Percentiles rank a stretch among this genome's conserved stretches.
Conservation (phyloP, 2,888 invertebrate genomes). For the Melanostoma mellinum region DNA sequence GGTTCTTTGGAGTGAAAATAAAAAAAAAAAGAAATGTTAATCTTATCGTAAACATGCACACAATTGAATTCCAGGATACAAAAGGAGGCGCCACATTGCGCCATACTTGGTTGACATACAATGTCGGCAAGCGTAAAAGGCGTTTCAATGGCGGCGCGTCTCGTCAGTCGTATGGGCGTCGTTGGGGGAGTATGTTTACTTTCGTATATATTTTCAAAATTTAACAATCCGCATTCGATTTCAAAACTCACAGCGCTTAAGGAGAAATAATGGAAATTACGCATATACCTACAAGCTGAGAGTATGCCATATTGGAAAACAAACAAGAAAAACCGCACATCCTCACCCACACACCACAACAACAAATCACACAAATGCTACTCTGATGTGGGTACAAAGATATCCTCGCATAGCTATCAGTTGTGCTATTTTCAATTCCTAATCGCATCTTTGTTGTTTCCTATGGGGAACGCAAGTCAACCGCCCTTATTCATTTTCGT, state of each 20-base stretch:
- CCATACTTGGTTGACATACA: slow-evolving; percentile 19
- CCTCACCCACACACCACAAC: not conserved
- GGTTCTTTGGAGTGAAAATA: not conserved
- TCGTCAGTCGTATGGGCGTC: not conserved
- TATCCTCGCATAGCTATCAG: slow-evolving; percentile 45
- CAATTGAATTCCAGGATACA: slow-evolving; percentile 67
- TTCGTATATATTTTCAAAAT: slow-evolving; percentile 53
- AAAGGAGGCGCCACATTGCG: slow-evolving; percentile 64
- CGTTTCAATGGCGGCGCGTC: not conserved
- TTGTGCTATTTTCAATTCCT: slow-evolving; percentile 59
- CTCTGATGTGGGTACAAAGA: slow-evolving; percentile 12
- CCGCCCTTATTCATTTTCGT: slow-evolving; percentile 35
- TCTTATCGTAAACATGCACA: slow-evolving; percentile 71
- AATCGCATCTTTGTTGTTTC: slow-evolving; percentile 56
- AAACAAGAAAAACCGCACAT: not conserved
- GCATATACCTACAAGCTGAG: not conserved
- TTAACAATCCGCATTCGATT: slow-evolving; percentile 55
- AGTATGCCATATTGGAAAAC: slow-evolving; percentile 3
- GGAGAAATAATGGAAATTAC: slow-evolving; percentile 17
- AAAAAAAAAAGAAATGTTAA: slow-evolving; percentile 44
- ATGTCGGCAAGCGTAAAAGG: slow-evolving; percentile 19
- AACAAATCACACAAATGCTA: not conserved
- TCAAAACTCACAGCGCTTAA: slow-evolving; percentile 48
- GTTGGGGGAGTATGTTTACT: not conserved
- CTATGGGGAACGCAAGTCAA: slow-evolving; percentile 22